These are phyloP conservation scores for Tachypleus tridentatus DNA, from an alignment of 1,140 invertebrate genomes.

Conservation along the genomic window DNA sequence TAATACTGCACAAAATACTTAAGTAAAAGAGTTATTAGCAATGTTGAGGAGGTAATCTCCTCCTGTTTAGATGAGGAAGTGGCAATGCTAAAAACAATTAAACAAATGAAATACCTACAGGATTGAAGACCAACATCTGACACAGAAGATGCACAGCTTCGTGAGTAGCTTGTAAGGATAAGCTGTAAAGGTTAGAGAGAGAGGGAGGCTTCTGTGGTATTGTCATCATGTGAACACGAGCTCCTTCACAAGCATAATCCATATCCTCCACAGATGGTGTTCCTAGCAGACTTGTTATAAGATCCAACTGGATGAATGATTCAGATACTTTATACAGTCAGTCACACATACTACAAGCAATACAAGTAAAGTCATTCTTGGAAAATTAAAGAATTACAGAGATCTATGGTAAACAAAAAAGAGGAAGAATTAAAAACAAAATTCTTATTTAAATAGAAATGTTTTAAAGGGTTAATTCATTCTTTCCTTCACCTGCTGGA, in stretches of 20 bases:
- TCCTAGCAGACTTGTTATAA: constrained; percentile 92
- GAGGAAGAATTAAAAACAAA: neutral
- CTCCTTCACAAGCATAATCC: constrained; percentile 90
- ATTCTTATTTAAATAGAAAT: neutral
- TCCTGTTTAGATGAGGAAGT: neutral
- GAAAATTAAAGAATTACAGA: neutral
- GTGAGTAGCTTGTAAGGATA: constrained; percentile 82
- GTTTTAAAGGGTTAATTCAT: neutral
- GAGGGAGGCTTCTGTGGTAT: constrained; percentile 76
- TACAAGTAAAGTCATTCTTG: neutral
- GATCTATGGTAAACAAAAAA: neutral
- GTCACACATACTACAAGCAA: neutral
- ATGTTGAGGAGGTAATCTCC: neutral
- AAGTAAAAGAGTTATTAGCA: neutral
- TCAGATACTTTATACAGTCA: neutral
- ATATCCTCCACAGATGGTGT: constrained; percentile 87
- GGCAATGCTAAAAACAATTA: neutral
- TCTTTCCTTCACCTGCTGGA: constrained; percentile 59
- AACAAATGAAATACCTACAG: constrained; percentile 49
- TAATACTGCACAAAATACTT: too few species aligned
- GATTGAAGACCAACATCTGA: constrained; percentile 96
- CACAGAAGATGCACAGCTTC: constrained; percentile 94
- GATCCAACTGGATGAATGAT: constrained; percentile 57
- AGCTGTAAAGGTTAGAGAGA: constrained; percentile 76
- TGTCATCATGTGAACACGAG: constrained; percentile 80